Percentiles rank a stretch among this genome's conserved stretches.
Conservation (phyloP, 2,797 vertebrate species). For the Carduelis carduelis region DNA sequence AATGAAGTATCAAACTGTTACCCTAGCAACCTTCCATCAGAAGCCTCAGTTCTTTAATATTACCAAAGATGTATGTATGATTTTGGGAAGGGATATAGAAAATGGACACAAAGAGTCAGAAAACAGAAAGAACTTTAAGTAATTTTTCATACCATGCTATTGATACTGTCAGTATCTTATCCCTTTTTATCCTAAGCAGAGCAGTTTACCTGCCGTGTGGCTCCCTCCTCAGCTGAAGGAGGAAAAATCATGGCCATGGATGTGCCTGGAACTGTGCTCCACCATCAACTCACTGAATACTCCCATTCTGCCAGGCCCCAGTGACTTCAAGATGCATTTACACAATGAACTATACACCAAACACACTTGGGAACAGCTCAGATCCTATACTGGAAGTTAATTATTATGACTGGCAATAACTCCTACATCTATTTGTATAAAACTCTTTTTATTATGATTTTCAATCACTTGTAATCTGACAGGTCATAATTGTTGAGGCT, state of each 20-base stretch:
- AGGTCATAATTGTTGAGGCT: background rate
- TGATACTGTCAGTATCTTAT: background rate
- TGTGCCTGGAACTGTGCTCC: background rate
- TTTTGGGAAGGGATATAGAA: background rate
- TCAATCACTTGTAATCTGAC: background rate
- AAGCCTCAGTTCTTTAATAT: background rate
- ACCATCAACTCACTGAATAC: accelerated
- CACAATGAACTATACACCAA: background rate
- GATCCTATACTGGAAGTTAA: background rate
- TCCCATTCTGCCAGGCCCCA: background rate
- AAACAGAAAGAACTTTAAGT: background rate
- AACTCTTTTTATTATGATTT: background rate
- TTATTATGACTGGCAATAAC: background rate
- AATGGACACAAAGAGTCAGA: background rate
- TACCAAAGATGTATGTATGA: background rate
- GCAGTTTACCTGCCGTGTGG: background rate
- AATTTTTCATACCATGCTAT: background rate
- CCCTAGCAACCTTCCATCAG: background rate
- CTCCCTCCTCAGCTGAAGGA: background rate
- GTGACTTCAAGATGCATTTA: background rate
- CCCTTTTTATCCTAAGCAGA: background rate
- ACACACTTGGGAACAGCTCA: background rate
- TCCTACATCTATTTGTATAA: background rate
- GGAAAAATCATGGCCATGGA: background rate
- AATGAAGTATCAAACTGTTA: background rate